A percentile compares a stretch with the other conserved stretches of the same genome.
Conservation (phyloP, 2,113 vertebrate species). For the Otolemur garnettii region DNA sequence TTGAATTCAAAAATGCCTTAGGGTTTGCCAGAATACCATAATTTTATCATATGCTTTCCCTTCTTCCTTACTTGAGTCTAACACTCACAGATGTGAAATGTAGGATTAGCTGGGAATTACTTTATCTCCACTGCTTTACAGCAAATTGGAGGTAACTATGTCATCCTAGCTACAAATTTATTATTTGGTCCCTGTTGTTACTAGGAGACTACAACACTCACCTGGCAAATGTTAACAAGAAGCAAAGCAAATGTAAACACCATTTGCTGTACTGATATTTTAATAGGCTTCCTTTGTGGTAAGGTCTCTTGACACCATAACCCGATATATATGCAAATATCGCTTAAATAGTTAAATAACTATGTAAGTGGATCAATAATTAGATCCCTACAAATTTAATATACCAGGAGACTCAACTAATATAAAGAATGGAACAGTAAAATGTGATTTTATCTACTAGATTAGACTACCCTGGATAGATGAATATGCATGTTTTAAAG, state of each 20-base stretch:
- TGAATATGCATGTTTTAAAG: slow-evolving; percentile 49
- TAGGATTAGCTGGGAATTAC: background rate
- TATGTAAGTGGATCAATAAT: slow-evolving; percentile 65
- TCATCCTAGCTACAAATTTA: slow-evolving; percentile 20
- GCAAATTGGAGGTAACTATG: slow-evolving; percentile 51
- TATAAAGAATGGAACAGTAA: slow-evolving; percentile 49
- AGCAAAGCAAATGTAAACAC: slow-evolving; percentile 71
- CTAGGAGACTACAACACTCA: slow-evolving; percentile 55
- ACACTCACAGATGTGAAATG: slow-evolving; percentile 36
- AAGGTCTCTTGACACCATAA: slow-evolving; percentile 60
- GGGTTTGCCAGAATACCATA: slow-evolving; percentile 58
- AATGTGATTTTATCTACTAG: slow-evolving; percentile 57
- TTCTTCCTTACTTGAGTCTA: slow-evolving; percentile 49
- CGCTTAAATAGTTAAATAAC: slow-evolving; percentile 52
- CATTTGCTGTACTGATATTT: slow-evolving; percentile 64
- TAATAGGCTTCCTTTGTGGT: slow-evolving; percentile 61
- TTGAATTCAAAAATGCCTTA: slow-evolving; percentile 58
- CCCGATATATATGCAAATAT: slow-evolving; percentile 66
- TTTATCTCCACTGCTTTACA: slow-evolving; percentile 30
- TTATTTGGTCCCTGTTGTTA: slow-evolving; percentile 58
- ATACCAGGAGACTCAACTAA: slow-evolving; percentile 40
- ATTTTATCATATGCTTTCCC: slow-evolving; percentile 43
- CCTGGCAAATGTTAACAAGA: slow-evolving; percentile 64
- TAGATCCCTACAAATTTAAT: slow-evolving; percentile 60
- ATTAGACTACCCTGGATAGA: slow-evolving; percentile 34